phyloP scores from a whole-genome alignment of 1,140 invertebrate species.

The Galendromus occidentalis region DNA sequence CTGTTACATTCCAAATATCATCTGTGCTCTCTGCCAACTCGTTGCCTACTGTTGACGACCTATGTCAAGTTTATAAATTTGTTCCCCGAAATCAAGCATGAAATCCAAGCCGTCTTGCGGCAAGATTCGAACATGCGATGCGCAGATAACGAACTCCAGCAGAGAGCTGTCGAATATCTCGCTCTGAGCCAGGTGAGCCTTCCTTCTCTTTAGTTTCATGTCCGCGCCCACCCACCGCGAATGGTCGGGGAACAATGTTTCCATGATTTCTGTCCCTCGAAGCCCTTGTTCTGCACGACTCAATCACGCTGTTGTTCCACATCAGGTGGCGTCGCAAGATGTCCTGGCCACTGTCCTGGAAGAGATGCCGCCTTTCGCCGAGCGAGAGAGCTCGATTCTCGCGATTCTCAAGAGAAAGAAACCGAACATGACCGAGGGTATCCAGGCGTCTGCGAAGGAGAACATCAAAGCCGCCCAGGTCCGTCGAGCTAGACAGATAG shows the following conservation, averaged over 20 bases:
- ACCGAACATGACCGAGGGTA: conserved; percentile 28
- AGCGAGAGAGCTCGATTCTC: conserved; percentile 86
- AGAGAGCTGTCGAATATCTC: conserved; percentile 89
- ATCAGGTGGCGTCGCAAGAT: background rate
- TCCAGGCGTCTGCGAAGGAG: background rate
- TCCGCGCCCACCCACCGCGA: too few species aligned
- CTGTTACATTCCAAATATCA: conserved; percentile 93
- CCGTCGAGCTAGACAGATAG: background rate
- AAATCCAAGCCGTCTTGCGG: conserved; percentile 85
- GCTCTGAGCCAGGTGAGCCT: conserved; percentile 82
- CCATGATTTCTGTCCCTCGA: too few species aligned
- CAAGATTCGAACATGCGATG: conserved; percentile 87
- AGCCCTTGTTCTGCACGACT: too few species aligned
- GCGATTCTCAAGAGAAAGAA: conserved; percentile 83
- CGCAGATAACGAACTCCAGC: conserved; percentile 91
- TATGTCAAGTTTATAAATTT: conserved; percentile 98
- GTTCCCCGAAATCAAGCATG: conserved; percentile 87
- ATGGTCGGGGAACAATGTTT: too few species aligned
- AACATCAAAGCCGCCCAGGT: background rate
- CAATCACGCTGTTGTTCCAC: too few species aligned
- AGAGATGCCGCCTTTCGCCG: conserved; percentile 98
- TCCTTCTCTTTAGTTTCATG: too few species aligned
- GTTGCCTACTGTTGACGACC: conserved; percentile 79
- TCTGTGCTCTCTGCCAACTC: conserved; percentile 81
- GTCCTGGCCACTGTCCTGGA: conserved; percentile 74